Percentiles rank a stretch among this genome's conserved stretches.
These are phyloP conservation scores for Halisarca cf. caerulea DNA, from an alignment of 37 sponge, comb jelly and placozoan species.

Conservation along the genomic window DNA sequence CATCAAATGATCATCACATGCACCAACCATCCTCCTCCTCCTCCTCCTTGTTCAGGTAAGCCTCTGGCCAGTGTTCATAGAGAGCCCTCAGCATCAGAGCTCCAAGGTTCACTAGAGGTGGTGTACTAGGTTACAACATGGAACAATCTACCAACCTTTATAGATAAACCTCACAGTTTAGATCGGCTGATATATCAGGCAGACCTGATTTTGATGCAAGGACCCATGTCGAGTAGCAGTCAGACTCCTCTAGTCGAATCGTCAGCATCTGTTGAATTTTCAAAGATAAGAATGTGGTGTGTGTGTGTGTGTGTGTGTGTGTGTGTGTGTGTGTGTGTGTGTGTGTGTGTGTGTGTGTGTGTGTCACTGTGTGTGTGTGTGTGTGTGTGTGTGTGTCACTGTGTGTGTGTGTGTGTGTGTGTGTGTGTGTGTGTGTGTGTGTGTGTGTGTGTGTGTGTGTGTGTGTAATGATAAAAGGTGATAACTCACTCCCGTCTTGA, in stretches of 20 bases:
- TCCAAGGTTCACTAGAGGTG: slow-evolving; percentile 65
- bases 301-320: not conserved
- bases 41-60: not conserved
- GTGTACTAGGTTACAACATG: not conserved
- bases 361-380: not conserved
- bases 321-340: not conserved
- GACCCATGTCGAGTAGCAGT: slow-evolving; percentile 74
- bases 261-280: slow-evolving; percentile 51
- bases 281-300: not conserved
- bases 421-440: not conserved
- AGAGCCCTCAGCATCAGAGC: slow-evolving; percentile 68
- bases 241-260: slow-evolving; percentile 63
- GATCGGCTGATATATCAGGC: slow-evolving; percentile 19
- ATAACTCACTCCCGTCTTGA: slow-evolving; percentile 96
- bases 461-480: too few species aligned
- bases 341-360: not conserved
- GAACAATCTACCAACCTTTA: not conserved
- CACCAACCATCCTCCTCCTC: not conserved
- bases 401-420: not conserved
- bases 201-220: slow-evolving; percentile 46
- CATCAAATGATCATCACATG: too few species aligned
- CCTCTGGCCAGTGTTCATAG: slow-evolving; percentile 78
- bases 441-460: not conserved
- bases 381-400: not conserved
- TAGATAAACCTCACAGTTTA: slow-evolving; percentile 43